Conservation (phyloP, 1,140 invertebrate genomes). For the Diabrotica virgifera region DNA sequence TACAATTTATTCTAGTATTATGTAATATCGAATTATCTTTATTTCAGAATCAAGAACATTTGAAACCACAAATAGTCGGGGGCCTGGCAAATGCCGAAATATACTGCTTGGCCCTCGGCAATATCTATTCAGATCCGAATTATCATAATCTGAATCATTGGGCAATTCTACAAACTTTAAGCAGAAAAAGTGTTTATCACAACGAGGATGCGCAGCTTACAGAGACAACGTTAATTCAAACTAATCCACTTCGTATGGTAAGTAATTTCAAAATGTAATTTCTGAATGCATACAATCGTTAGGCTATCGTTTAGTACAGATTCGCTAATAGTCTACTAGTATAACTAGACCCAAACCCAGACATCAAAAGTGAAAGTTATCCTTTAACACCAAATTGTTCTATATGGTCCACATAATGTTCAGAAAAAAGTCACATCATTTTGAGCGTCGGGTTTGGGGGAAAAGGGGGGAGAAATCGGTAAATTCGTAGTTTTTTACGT, state of each 20-base stretch:
- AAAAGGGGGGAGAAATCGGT: too few species aligned
- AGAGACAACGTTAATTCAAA: constrained; percentile 94
- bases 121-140: constrained; percentile 96
- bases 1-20: neutral
- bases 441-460: too few species aligned
- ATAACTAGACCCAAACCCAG: too few species aligned
- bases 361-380: too few species aligned
- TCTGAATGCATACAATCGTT: too few species aligned
- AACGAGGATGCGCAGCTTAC: constrained; percentile 86
- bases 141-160: constrained; percentile 93
- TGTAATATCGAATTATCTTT: constrained; percentile 21
- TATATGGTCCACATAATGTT: too few species aligned
- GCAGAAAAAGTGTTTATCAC: constrained; percentile 87
- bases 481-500: too few species aligned
- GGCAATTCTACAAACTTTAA: constrained; percentile 88
- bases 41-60: constrained; percentile 82
- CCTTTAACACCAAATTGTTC: too few species aligned
- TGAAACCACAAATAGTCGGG: constrained; percentile 91
- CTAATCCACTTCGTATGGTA: constrained; percentile 92
- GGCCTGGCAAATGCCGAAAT: constrained; percentile 91
- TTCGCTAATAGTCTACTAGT: too few species aligned
- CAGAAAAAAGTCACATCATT: too few species aligned
- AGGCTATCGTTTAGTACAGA: too few species aligned
- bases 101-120: constrained; percentile 91
- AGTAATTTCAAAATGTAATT: constrained; percentile 27